These are phyloP conservation scores for Caradrina kadenii DNA, from an alignment of 2,888 invertebrate species.

Conservation along the genomic window DNA sequence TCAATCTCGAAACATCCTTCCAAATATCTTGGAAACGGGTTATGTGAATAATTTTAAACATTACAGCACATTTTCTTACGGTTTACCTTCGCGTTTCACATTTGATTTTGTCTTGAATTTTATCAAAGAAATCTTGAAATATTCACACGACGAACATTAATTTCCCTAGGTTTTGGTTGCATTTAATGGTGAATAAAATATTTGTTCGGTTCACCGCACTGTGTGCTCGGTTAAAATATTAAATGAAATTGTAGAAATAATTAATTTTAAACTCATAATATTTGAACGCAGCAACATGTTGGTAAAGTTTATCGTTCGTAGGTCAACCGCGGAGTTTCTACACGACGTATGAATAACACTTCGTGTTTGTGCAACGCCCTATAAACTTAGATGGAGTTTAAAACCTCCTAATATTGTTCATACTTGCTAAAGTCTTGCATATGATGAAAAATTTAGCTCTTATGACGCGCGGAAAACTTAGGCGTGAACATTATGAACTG, in stretches of 20 bases:
- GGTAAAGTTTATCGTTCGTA: constrained; percentile 27
- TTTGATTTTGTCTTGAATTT: constrained; percentile 19
- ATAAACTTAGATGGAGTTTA: constrained; percentile 28
- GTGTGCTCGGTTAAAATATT: constrained; percentile 40
- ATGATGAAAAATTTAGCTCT: constrained; percentile 35
- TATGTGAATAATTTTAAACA: constrained; percentile 24
- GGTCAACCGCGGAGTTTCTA: constrained; percentile 17
- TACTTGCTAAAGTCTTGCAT: constrained; percentile 21
- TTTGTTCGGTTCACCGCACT: constrained; percentile 24
- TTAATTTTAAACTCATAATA: constrained; percentile 49
- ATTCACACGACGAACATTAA: neutral
- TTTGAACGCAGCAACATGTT: constrained; percentile 34
- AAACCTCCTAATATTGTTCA: constrained; percentile 4
- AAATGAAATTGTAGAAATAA: constrained; percentile 43
- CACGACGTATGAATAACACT: neutral
- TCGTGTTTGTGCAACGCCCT: constrained; percentile 7
- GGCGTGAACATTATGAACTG: constrained; percentile 14
- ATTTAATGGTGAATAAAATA: constrained; percentile 28
- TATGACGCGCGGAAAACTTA: neutral
- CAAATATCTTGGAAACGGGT: constrained; percentile 57
- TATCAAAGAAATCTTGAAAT: constrained; percentile 9
- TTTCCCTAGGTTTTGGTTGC: constrained; percentile 9
- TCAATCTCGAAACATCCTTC: constrained; percentile 71
- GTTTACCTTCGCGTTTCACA: neutral
- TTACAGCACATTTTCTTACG: constrained; percentile 18